Evolutionary conservation across 2,888 invertebrate genomes (phyloP).

Genomic region (Cordilura impudica): DNA sequence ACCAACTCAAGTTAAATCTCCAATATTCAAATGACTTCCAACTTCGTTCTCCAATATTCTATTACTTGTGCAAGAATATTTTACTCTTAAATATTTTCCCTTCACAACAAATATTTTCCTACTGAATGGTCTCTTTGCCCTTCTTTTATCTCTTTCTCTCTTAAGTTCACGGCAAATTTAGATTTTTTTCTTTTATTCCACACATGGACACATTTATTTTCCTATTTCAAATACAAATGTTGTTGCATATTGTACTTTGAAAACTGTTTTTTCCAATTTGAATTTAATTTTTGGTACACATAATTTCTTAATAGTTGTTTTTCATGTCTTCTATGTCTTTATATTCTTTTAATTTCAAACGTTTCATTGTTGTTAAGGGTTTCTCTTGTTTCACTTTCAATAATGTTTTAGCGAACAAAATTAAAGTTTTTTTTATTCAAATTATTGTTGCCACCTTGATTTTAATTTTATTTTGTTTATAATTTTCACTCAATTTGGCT

Average conservation of each 20-base stretch:
- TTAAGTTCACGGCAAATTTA: background rate
- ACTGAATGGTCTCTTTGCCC: background rate
- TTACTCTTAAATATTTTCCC: background rate
- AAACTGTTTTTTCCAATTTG: background rate
- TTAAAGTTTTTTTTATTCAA: no score
- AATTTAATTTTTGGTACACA: background rate
- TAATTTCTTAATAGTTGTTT: background rate
- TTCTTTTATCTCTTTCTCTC: background rate
- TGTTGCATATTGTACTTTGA: background rate
- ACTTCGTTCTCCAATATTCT: background rate
- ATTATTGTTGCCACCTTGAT: no score
- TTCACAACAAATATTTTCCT: background rate
- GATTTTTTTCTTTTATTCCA: background rate
- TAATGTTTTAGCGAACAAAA: conserved; percentile 73
- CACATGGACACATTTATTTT: no score
- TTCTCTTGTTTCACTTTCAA: conserved; percentile 60
- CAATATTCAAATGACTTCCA: background rate
- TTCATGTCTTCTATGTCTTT: no score
- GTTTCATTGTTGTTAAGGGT: background rate
- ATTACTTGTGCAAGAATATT: background rate
- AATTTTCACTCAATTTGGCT: no score
- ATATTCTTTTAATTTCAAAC: no score
- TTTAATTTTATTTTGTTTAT: no score
- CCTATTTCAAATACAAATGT: conserved; percentile 1
- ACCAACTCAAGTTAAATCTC: background rate